Percentiles rank a stretch among this genome's conserved stretches.
Evolutionary conservation across 2,888 invertebrate species (phyloP).

Genomic region (Xylota segnis): DNA sequence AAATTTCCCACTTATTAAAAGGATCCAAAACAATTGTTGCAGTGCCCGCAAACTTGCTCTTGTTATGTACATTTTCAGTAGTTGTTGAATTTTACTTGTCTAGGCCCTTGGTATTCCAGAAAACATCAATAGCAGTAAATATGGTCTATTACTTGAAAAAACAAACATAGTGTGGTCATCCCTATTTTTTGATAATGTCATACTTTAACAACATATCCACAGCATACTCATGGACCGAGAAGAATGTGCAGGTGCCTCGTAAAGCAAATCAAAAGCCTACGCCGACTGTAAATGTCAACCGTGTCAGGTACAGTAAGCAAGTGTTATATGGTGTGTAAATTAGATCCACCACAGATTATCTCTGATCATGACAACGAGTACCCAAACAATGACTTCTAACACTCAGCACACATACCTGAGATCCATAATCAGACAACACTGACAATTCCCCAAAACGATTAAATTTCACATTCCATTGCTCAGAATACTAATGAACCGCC

Average conservation of each 20-base stretch:
- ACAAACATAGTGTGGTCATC: too few relatives aligned
- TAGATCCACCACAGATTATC: background rate
- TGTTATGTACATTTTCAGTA: too few relatives aligned
- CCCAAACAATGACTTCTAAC: constrained; percentile 11
- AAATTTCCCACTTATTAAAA: too few relatives aligned
- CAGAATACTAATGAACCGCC: constrained; percentile 31
- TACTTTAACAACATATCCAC: background rate
- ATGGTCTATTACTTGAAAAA: too few relatives aligned
- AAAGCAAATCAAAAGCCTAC: background rate
- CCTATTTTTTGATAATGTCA: too few relatives aligned
- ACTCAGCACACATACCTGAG: constrained; percentile 18
- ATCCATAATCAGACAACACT: constrained; percentile 13
- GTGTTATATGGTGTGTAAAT: background rate
- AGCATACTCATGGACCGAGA: background rate
- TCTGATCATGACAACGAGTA: background rate
- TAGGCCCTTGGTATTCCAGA: too few relatives aligned
- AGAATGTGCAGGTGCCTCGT: background rate
- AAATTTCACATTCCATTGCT: constrained; percentile 44
- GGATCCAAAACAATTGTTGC: too few relatives aligned
- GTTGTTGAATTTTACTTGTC: too few relatives aligned
- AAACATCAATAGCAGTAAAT: too few relatives aligned
- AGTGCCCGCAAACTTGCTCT: too few relatives aligned
- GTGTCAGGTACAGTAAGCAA: background rate
- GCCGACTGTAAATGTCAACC: background rate
- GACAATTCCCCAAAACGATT: constrained; percentile 38